Evolutionary conservation across 1,140 invertebrate genomes (phyloP).

Genomic region (Calephelis virginiensis): DNA sequence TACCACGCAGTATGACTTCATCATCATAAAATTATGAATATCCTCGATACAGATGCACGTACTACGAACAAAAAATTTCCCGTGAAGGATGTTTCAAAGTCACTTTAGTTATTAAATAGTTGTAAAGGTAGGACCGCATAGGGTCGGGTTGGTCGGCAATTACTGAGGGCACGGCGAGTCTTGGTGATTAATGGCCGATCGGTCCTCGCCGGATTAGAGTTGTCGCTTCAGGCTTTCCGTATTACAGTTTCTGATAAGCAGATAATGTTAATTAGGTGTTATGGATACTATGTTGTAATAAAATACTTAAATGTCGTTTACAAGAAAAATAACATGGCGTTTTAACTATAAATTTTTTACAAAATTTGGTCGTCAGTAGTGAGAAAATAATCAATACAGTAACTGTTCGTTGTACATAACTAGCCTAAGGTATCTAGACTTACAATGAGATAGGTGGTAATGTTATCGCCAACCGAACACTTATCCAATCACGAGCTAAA

Average conservation of each 20-base stretch:
- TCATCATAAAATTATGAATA: too few species aligned
- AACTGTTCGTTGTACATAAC: too few species aligned
- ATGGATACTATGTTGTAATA: neutral
- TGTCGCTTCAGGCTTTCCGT: slow-evolving; percentile 31
- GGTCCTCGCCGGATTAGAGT: slow-evolving; percentile 44
- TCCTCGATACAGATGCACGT: too few species aligned
- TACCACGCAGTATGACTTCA: too few species aligned
- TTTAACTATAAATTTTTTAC: neutral
- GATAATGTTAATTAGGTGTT: slow-evolving; percentile 32
- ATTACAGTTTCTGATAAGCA: slow-evolving; percentile 34
- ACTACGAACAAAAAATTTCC: neutral
- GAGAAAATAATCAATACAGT: too few species aligned
- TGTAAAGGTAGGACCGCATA: slow-evolving; percentile 38
- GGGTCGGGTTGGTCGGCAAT: slow-evolving; percentile 50
- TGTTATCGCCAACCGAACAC: too few species aligned
- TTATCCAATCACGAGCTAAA: too few species aligned
- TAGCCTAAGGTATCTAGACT: too few species aligned
- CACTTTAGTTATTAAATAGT: slow-evolving; percentile 17
- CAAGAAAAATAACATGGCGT: neutral
- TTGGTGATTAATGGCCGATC: slow-evolving; percentile 67
- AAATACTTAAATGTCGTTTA: neutral
- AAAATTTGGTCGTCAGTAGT: too few species aligned
- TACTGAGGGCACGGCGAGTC: slow-evolving; percentile 38
- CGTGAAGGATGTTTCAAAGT: slow-evolving; percentile 5
- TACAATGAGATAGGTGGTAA: too few species aligned